Conservation (phyloP, 2,113 vertebrate genomes). For the Corvus cornix region DNA sequence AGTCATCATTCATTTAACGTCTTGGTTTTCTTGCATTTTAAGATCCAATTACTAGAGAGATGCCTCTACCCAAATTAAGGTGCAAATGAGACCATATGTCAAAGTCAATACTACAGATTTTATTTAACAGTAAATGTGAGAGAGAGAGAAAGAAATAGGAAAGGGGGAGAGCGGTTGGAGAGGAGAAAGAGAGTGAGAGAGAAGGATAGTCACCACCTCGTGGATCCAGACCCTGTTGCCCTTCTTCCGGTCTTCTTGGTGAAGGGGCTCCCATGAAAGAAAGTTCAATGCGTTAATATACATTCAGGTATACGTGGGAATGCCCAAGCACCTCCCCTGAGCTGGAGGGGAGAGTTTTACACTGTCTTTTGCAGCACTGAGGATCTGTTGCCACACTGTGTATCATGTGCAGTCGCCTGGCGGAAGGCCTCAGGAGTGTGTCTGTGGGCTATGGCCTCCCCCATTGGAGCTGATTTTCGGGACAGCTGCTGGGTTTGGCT, state of each 20-base stretch:
- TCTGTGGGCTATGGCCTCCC: not conserved
- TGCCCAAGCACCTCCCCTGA: accelerated
- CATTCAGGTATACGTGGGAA: not conserved
- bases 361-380: not conserved
- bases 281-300: not conserved
- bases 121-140: not conserved
- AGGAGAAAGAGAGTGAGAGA: not conserved
- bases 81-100: not conserved
- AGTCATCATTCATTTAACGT: not conserved
- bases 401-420: accelerated
- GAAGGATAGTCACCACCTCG: not conserved
- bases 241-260: not conserved
- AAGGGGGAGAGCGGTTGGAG: not conserved
- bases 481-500: not conserved
- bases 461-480: not conserved
- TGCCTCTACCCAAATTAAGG: not conserved
- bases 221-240: not conserved
- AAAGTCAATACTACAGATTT: not conserved
- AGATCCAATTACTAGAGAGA: not conserved
- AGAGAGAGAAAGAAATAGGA: not conserved
- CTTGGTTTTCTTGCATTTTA: not conserved
- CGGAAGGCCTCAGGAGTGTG: not conserved
- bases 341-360: not conserved
- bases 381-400: not conserved
- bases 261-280: accelerated